Conservation (phyloP, 2,113 vertebrate genomes). For the Ptyas mucosa region DNA sequence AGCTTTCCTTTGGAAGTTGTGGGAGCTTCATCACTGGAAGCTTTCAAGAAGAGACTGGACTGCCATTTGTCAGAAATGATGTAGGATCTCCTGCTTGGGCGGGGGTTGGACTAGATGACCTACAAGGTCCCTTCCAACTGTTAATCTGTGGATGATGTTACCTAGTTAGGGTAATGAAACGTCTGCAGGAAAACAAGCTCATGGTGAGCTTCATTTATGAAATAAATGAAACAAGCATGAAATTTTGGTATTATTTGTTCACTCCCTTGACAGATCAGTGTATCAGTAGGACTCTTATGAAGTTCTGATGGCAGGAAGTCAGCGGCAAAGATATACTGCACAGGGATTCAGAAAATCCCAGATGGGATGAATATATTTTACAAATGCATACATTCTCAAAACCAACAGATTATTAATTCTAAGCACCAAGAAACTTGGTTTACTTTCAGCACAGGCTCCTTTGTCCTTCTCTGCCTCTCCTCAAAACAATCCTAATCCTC, state of each 20-base stretch:
- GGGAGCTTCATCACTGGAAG: too few relatives aligned
- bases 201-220: background rate
- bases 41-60: too few relatives aligned
- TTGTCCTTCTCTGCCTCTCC: background rate
- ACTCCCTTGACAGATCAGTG: background rate
- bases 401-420: background rate
- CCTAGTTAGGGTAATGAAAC: too few relatives aligned
- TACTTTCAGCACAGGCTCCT: fast-evolving
- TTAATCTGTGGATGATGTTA: too few relatives aligned
- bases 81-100: too few relatives aligned
- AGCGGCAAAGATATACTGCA: background rate
- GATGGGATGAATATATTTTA: background rate
- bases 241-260: background rate
- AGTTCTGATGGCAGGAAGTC: background rate
- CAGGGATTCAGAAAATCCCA: background rate
- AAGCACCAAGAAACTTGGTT: background rate
- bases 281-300: background rate
- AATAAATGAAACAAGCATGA: background rate
- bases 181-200: too few relatives aligned
- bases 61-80: too few relatives aligned
- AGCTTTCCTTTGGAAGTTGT: too few relatives aligned
- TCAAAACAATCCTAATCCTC: conserved; percentile 16
- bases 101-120: too few relatives aligned
- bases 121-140: too few relatives aligned
- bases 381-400: background rate